These are phyloP conservation scores for Platichthys stellatus DNA, from an alignment of 2,113 vertebrate genomes.

Conservation along the genomic window DNA sequence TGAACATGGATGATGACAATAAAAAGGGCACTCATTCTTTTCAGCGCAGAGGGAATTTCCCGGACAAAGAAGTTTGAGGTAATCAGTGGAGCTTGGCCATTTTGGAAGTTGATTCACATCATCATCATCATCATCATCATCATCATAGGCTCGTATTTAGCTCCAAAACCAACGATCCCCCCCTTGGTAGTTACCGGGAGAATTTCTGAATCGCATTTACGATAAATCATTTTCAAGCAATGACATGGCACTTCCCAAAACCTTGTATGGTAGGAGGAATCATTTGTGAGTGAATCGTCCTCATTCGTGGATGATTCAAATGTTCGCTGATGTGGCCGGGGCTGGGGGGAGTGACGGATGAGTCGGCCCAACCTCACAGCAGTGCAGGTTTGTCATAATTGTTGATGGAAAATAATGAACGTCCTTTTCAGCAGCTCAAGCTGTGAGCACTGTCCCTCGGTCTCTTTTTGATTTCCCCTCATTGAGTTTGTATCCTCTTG, in stretches of 20 bases:
- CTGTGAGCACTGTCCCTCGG: slow-evolving; percentile 41
- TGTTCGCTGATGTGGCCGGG: slow-evolving; percentile 5
- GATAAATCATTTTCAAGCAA: slow-evolving; percentile 34
- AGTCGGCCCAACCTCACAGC: neutral
- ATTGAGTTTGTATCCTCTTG: slow-evolving; percentile 21
- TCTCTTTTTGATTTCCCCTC: slow-evolving; percentile 16
- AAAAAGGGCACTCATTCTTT: slow-evolving; percentile 24
- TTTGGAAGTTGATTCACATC: neutral
- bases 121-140: neutral
- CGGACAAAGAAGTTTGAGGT: slow-evolving; percentile 29
- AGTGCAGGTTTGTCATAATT: slow-evolving; percentile 49
- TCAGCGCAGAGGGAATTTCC: slow-evolving; percentile 24
- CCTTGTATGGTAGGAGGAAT: slow-evolving; percentile 26
- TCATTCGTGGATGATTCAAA: slow-evolving; percentile 48
- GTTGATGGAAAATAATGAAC: slow-evolving; percentile 45
- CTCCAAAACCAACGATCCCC: neutral
- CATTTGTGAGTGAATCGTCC: slow-evolving; percentile 11
- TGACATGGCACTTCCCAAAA: slow-evolving; percentile 22
- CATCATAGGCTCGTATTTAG: neutral
- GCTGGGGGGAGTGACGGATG: neutral
- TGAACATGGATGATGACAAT: slow-evolving; percentile 33
- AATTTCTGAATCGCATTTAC: slow-evolving; percentile 17
- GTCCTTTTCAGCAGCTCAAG: slow-evolving; percentile 39
- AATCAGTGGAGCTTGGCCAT: neutral
- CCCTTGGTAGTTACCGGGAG: neutral